Conservation (phyloP, 2,888 invertebrate species). For the Idaea aversata region DNA sequence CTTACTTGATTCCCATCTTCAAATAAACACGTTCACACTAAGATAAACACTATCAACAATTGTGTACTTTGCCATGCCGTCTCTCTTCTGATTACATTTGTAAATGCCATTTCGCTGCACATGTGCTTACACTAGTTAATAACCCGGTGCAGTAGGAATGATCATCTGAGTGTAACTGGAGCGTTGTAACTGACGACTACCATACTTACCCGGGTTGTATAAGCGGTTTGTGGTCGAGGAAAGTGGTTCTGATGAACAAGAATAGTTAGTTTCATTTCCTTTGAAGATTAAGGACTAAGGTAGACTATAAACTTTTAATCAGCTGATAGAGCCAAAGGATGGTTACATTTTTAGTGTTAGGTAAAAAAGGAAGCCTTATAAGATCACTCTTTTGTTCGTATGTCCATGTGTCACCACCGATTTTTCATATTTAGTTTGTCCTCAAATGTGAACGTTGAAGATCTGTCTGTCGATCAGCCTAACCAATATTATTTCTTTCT, state of each 20-base stretch:
- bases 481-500: too few species aligned
- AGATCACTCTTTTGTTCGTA: too few species aligned
- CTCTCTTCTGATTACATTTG: constrained; percentile 43
- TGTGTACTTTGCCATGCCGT: constrained; percentile 44
- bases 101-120: constrained; percentile 45
- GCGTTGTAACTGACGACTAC: constrained; percentile 29
- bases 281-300: constrained; percentile 23
- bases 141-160: constrained; percentile 36
- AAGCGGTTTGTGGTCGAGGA: constrained; percentile 48
- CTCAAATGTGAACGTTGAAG: too few species aligned
- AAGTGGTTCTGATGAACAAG: constrained; percentile 49
- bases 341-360: too few species aligned
- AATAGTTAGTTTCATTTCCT: constrained; percentile 55
- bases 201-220: constrained; percentile 44
- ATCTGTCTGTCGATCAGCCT: too few species aligned
- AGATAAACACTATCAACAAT: constrained; percentile 37
- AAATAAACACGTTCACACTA: constrained; percentile 31
- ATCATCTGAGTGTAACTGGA: constrained; percentile 21
- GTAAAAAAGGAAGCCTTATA: too few species aligned
- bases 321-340: not conserved
- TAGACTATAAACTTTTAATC: not conserved
- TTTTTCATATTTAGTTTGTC: too few species aligned
- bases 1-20: constrained; percentile 50
- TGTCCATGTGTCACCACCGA: too few species aligned
- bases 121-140: constrained; percentile 28